Evolutionary conservation across 2,797 vertebrate species (phyloP), one percentile per base, ranked within the genome.

Genomic region (Mus caroli): DNA sequence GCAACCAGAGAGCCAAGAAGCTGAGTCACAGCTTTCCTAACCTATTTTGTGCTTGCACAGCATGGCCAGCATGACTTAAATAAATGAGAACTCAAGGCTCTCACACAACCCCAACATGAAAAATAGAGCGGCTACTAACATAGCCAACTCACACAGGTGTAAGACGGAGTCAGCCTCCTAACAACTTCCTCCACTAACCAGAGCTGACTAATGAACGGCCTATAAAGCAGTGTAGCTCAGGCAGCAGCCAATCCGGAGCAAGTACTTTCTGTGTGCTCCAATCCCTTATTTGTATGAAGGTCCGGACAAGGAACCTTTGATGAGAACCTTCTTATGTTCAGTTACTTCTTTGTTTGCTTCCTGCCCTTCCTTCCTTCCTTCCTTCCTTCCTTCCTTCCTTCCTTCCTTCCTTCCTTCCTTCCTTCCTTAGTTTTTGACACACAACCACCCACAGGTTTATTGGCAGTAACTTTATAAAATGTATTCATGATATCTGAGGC

Each of bases 401-500:
- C 40, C 40, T n/a, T n/a, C 34, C 14, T 28, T 13, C 20, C 20
- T 24, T 78, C 5, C 22, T 50, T 50, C 8, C n/a, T 28, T 60
- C 22, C n/a, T 40, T 79, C 2, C 40, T 19, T 78, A 0, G 14
- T 54, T 54, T 26, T 40, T 73, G 80, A 52, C 34, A 91, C 40
- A 95, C 58, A 84, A 88, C 34, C 64, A 95, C 22, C 83, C 94
- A 92, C 17, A 90, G 19, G 6, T 98, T 98, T 98, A 98, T 97
- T 98, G 87, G 78, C 97, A 87, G 56, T 95, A 75, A 96, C 31
- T 34, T 24, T 6, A 86, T 37, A 77, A 54, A 87, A 94, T 93
- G 98, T 98, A 99, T 60, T 99, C 98, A 92, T 98, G 95, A 78
- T 98, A 98, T 97, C 95, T 99, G 94, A 99, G 54, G 90, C 97